Evolutionary conservation across 92 coral and sea anemone species (phyloP), one percentile per base, ranked within the genome.

Genomic region (Bergia sp.): DNA sequence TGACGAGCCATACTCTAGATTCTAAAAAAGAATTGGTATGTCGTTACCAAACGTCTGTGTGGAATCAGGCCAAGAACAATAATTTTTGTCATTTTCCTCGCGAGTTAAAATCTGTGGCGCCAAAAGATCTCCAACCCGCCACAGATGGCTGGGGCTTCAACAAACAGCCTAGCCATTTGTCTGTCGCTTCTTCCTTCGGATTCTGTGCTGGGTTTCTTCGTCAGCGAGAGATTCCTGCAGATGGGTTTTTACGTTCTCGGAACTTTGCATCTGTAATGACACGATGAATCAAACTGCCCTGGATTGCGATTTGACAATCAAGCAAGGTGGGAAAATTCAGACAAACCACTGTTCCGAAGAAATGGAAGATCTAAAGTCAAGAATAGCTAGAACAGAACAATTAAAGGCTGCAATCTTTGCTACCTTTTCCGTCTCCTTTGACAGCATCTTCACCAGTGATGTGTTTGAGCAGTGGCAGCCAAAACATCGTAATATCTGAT

Each of bases 1-100:
- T 90, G 23, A 40, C 80, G 8, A 87, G 85, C 39, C 86, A 71
- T 18, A 64, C 79, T 20, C 87, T 90, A 65, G 87, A 80, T 38
- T 79, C 89, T 42, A 0, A 18, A 80, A 41, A 86, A 86, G 74
- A 18, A 57, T 5, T 90, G 90, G 92, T 86, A 79, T 86, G 81
- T 81, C 6, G 58, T 90, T 12, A 65, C 90, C 20, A 87, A 87
- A 75, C 38, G 65, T 5, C 11, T 91, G 6, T 91, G 93, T 74
- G 90, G 90, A 4, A 42, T 82, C 20, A 47, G 44, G 37, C 82
- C 1, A 89, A 82, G 18, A 79, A 74, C 64, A 79, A 55, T 11
- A 37, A 80, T 69, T 92, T 89, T 13, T 16, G n/a, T 12, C 77
- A 3, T 67, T 92, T 92, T 37, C 78, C 44, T 73, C 23, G 39